Percentiles rank a stretch among this genome's conserved stretches.
These are phyloP conservation scores for Acleris literana DNA, from an alignment of 2,888 invertebrate genomes.

Conservation along the genomic window DNA sequence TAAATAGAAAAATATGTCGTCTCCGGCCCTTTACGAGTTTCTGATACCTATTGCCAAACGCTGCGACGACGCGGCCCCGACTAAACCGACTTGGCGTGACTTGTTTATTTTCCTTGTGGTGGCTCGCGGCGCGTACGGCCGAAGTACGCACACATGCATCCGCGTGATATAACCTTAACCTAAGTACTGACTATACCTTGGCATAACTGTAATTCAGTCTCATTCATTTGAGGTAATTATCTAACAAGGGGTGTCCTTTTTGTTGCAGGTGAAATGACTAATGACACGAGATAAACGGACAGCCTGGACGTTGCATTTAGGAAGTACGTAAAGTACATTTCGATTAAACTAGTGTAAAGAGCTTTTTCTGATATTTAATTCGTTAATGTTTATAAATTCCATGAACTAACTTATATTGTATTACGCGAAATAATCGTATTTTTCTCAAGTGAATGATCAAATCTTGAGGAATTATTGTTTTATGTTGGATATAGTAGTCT, in stretches of 20 bases:
- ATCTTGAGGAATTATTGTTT: conserved; percentile 10
- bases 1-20: too few species aligned
- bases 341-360: conserved; percentile 36
- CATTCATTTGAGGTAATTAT: too few species aligned
- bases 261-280: conserved; percentile 48
- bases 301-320: conserved; percentile 46
- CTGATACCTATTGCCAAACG: too few species aligned
- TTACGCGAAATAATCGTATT: conserved; percentile 46
- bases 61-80: too few species aligned
- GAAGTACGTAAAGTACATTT: conserved; percentile 45
- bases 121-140: too few species aligned
- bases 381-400: conserved; percentile 36
- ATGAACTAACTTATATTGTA: conserved; percentile 40
- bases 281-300: conserved; percentile 39
- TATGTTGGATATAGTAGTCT: background rate
- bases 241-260: conserved; percentile 22
- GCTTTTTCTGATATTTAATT: conserved; percentile 40
- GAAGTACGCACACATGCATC: too few species aligned
- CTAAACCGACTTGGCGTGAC: too few species aligned
- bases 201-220: too few species aligned
- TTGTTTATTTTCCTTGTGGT: too few species aligned
- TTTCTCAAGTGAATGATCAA: conserved; percentile 29
- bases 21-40: too few species aligned
- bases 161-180: too few species aligned
- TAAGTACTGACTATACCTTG: too few species aligned